phyloP scores from a whole-genome alignment of 2,888 invertebrate genomes.

The Galeruca laticollis region DNA sequence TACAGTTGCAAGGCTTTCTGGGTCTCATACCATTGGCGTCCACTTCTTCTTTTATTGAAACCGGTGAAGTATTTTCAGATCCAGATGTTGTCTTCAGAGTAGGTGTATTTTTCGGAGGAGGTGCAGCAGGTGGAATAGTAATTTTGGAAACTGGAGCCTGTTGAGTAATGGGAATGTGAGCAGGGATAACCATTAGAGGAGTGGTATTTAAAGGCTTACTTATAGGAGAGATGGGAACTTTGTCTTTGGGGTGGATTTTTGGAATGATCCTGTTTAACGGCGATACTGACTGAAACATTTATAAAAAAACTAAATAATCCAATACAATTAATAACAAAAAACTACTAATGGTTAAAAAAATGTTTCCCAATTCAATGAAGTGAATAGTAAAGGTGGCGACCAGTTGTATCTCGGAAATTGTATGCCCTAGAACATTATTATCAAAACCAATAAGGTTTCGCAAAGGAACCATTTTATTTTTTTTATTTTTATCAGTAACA shows the following conservation, averaged over 20 bases:
- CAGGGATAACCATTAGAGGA: constrained; percentile 37
- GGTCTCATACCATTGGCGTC: constrained; percentile 71
- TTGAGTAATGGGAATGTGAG: constrained; percentile 34
- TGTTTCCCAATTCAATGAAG: too few relatives aligned
- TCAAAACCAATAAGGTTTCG: too few relatives aligned
- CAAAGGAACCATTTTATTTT: too few relatives aligned
- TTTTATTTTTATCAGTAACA: too few relatives aligned
- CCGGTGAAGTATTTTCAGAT: constrained; percentile 29
- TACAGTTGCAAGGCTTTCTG: constrained; percentile 98
- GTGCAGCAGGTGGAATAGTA: constrained; percentile 31
- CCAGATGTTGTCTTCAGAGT: constrained; percentile 34
- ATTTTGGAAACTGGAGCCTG: constrained; percentile 30
- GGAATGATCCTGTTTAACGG: constrained; percentile 52
- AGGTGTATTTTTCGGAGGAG: constrained; percentile 41
- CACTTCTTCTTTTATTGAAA: constrained; percentile 41
- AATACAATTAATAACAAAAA: background rate
- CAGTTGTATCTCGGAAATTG: too few relatives aligned
- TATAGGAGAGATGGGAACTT: constrained; percentile 46
- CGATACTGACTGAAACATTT: constrained; percentile 43
- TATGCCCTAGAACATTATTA: too few relatives aligned
- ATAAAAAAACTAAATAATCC: background rate
- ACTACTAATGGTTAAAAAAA: background rate
- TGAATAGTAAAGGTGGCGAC: too few relatives aligned
- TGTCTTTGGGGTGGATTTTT: constrained; percentile 50
- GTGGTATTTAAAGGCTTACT: constrained; percentile 37